These are phyloP conservation scores for Orthonychiurus folsomi DNA, from an alignment of 2,888 invertebrate genomes.

Conservation along the genomic window DNA sequence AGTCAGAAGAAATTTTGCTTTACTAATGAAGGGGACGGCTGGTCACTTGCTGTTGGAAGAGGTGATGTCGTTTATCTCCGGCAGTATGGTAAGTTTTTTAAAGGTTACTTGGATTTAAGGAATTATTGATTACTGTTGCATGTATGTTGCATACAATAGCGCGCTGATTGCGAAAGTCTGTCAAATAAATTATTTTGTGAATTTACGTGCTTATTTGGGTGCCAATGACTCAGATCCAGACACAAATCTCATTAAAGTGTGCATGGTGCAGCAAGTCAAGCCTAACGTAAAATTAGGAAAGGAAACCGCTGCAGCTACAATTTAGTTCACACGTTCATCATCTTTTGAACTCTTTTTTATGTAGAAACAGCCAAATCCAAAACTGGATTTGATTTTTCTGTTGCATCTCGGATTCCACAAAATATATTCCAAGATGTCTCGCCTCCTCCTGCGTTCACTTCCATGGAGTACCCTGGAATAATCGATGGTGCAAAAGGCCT, in stretches of 20 bases:
- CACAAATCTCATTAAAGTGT: too few relatives aligned
- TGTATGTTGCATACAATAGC: too few relatives aligned
- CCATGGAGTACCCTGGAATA: conserved; percentile 11
- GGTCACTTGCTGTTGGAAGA: conserved; percentile 58
- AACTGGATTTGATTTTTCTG: conserved; percentile 54
- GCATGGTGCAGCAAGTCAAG: too few relatives aligned
- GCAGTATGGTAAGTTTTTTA: conserved; percentile 27
- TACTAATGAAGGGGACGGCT: conserved; percentile 58
- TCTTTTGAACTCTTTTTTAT: too few relatives aligned
- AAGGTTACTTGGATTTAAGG: too few relatives aligned
- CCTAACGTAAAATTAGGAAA: conserved; percentile 6
- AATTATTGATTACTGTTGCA: too few relatives aligned
- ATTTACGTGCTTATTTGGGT: too few relatives aligned
- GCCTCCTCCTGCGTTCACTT: conserved; percentile 37
- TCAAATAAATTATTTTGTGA: too few relatives aligned
- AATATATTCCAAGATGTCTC: conserved; percentile 37
- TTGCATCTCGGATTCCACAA: conserved; percentile 42
- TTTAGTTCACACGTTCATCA: too few relatives aligned
- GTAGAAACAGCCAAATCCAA: not conserved
- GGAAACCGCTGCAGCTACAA: too few relatives aligned
- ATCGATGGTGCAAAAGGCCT: not conserved
- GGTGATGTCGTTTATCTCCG: conserved; percentile 58
- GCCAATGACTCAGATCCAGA: too few relatives aligned
- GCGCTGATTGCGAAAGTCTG: too few relatives aligned
- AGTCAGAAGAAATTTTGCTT: conserved; percentile 59